These are phyloP conservation scores for Corydoras sp. DNA, from an alignment of 2,113 vertebrate genomes.

Conservation along the genomic window DNA sequence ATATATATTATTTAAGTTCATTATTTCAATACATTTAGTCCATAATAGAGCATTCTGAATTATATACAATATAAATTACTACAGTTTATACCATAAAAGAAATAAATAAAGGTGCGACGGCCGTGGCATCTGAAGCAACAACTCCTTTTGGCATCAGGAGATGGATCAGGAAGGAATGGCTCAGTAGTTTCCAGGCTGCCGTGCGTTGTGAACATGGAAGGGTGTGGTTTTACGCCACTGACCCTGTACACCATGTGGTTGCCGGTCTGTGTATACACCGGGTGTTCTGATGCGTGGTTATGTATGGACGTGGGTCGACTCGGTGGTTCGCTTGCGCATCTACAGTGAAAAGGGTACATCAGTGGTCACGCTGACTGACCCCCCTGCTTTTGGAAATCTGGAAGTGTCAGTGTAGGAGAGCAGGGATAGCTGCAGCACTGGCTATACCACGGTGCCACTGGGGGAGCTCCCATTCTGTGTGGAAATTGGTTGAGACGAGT, in stretches of 20 bases:
- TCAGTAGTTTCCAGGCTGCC: not conserved
- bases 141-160: too few species aligned
- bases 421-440: slow-evolving; percentile 43
- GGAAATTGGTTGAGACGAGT: slow-evolving; percentile 65
- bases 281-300: not conserved
- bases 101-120: slow-evolving; percentile 56
- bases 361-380: not conserved
- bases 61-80: slow-evolving; percentile 76
- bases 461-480: slow-evolving; percentile 84
- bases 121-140: slow-evolving; percentile 55
- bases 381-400: slow-evolving; percentile 14
- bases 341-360: not conserved
- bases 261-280: too few species aligned
- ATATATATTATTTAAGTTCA: slow-evolving; percentile 57
- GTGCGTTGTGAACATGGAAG: slow-evolving; percentile 3
- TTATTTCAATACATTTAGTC: slow-evolving; percentile 48
- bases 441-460: slow-evolving; percentile 85
- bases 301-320: not conserved
- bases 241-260: too few species aligned
- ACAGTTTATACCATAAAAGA: slow-evolving; percentile 65
- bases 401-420: slow-evolving; percentile 11
- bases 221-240: too few species aligned
- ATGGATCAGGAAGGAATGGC: slow-evolving; percentile 8
- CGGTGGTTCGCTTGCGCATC: not conserved
- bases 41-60: slow-evolving; percentile 63